phyloP scores from a whole-genome alignment of 2,113 vertebrate species.

The Chionis minor region DNA sequence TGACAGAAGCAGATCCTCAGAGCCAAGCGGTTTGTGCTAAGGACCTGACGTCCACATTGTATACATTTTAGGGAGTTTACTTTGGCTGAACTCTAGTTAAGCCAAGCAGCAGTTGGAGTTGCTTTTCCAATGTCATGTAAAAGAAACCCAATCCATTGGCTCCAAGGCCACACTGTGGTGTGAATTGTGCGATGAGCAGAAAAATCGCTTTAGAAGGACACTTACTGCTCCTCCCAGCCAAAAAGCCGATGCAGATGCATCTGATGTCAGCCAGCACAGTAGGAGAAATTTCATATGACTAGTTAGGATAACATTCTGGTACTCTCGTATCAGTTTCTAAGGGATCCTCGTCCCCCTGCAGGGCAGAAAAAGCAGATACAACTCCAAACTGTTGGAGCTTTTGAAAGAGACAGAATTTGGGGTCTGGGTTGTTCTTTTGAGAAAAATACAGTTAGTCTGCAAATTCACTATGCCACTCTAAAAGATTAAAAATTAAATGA shows the following conservation, averaged over 20 bases:
- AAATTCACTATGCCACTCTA: background rate
- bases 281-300: background rate
- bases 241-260: background rate
- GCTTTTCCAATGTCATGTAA: background rate
- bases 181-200: background rate
- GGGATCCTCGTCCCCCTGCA: background rate
- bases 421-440: background rate
- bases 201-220: background rate
- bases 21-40: background rate
- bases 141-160: accelerated
- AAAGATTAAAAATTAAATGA: background rate
- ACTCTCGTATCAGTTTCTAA: background rate
- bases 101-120: background rate
- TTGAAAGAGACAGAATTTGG: background rate
- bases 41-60: background rate
- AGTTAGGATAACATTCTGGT: background rate
- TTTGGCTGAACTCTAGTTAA: background rate
- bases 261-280: background rate
- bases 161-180: accelerated
- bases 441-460: background rate
- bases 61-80: background rate
- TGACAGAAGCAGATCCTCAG: background rate
- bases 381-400: background rate
- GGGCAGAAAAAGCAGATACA: background rate
- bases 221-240: background rate